Conservation (phyloP, 2,888 invertebrate species). For the Latrodectus elegans region DNA sequence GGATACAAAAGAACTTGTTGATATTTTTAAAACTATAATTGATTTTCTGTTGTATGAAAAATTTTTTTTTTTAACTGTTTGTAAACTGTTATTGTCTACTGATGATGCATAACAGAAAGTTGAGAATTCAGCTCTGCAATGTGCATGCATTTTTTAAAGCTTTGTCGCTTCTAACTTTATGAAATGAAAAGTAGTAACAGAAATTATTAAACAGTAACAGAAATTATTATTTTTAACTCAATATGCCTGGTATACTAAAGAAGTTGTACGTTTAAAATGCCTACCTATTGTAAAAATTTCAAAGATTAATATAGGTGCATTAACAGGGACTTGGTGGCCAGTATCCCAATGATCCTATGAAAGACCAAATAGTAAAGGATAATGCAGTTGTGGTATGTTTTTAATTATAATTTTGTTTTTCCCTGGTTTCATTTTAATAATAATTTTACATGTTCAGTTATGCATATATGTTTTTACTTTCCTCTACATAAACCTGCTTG, state of each 20-base stretch:
- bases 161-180: too few relatives aligned
- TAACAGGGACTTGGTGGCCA: constrained; percentile 70
- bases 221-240: too few relatives aligned
- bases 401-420: constrained; percentile 42
- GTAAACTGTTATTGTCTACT: too few relatives aligned
- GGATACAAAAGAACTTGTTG: too few relatives aligned
- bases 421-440: neutral
- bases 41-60: too few relatives aligned
- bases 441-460: neutral
- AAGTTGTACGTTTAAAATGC: constrained; percentile 20
- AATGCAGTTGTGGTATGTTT: constrained; percentile 71
- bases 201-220: too few relatives aligned
- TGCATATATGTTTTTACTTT: constrained; percentile 7
- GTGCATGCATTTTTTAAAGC: too few relatives aligned
- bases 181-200: too few relatives aligned
- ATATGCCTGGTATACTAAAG: neutral
- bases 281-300: constrained; percentile 23
- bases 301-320: constrained; percentile 56
- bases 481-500: neutral
- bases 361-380: constrained; percentile 71
- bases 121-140: too few relatives aligned
- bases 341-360: constrained; percentile 71
- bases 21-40: too few relatives aligned
- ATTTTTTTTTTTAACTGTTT: too few relatives aligned
- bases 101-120: too few relatives aligned